Evolutionary conservation across 2,113 vertebrate species (phyloP).

Genomic region (Irena cyanogastra): DNA sequence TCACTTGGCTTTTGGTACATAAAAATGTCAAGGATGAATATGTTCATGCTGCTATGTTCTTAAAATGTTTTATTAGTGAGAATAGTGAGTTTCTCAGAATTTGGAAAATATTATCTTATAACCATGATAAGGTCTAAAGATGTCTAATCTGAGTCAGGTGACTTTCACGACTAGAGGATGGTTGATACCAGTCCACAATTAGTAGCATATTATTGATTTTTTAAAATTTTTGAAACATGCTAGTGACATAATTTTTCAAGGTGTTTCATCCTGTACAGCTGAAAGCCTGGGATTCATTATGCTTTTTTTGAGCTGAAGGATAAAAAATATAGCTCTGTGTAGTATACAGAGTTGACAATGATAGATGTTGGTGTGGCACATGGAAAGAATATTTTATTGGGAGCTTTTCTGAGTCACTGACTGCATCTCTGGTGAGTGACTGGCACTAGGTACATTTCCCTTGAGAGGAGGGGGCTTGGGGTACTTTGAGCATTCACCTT

Average conservation of each 20-base stretch:
- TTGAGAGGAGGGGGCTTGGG: neutral
- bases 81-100: neutral
- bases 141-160: neutral
- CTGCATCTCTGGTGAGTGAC: neutral
- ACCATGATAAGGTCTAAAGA: fast-evolving
- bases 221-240: neutral
- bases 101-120: neutral
- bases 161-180: neutral
- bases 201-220: neutral
- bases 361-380: neutral
- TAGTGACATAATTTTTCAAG: neutral
- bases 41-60: neutral
- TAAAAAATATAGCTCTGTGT: neutral
- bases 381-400: neutral
- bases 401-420: neutral
- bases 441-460: neutral
- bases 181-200: neutral
- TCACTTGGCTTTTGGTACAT: neutral
- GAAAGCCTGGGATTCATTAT: neutral
- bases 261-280: neutral
- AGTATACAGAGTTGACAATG: neutral
- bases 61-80: neutral
- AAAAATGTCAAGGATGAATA: neutral
- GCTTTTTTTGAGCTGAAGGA: neutral
- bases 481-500: neutral